phyloP scores from a whole-genome alignment of 2,113 vertebrate genomes.

The Silurus glanis region DNA sequence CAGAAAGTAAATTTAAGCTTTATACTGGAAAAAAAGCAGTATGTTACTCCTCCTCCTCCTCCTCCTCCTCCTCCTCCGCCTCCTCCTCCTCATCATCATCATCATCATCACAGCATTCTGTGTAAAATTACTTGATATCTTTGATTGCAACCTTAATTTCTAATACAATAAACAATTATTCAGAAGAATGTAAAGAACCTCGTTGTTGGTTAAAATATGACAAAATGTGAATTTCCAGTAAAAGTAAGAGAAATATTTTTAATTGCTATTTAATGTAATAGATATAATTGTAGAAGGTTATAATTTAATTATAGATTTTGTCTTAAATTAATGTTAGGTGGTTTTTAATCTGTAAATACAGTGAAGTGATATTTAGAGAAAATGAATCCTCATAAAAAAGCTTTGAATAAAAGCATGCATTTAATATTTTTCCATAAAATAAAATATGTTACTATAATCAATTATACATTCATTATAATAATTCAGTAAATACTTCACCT shows the following conservation, averaged over 20 bases:
- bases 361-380: neutral
- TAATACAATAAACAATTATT: neutral
- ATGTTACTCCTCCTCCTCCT: neutral
- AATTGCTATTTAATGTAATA: too few relatives aligned
- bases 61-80: neutral
- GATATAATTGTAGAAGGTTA: neutral
- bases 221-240: too few relatives aligned
- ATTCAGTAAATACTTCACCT: neutral
- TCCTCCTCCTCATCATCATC: neutral
- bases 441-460: neutral
- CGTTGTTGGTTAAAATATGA: neutral
- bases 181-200: neutral
- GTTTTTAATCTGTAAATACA: neutral
- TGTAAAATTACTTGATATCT: neutral
- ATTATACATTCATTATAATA: neutral
- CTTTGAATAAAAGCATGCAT: neutral
- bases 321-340: neutral
- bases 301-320: neutral
- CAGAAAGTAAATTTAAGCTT: too few relatives aligned
- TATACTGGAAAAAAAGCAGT: neutral
- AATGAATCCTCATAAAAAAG: neutral
- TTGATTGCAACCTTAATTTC: neutral
- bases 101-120: neutral
- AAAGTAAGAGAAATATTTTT: too few relatives aligned
- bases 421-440: neutral